Evolutionary conservation across 1,140 invertebrate genomes (phyloP).

Genomic region (Sinonovacula constricta): DNA sequence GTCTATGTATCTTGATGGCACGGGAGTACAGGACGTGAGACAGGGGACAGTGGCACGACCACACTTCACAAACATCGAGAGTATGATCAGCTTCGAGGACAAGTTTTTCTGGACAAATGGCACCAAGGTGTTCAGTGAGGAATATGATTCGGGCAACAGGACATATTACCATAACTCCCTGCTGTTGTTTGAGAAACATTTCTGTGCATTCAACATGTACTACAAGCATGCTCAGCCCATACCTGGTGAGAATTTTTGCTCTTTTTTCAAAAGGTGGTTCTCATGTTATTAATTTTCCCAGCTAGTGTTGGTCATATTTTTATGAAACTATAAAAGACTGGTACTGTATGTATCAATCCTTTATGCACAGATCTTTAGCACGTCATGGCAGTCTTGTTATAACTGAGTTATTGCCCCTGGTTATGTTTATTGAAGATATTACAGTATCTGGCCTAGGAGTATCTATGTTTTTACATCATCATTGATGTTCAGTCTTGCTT

Average conservation of each 20-base stretch:
- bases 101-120: slow-evolving; percentile 91
- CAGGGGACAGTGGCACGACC: slow-evolving; percentile 83
- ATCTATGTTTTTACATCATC: too few relatives aligned
- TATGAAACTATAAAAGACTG: too few relatives aligned
- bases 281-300: too few relatives aligned
- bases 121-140: slow-evolving; percentile 84
- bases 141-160: slow-evolving; percentile 71
- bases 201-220: slow-evolving; percentile 63
- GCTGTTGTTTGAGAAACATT: slow-evolving; percentile 60
- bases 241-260: slow-evolving; percentile 66
- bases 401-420: too few relatives aligned
- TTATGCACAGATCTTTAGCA: too few relatives aligned
- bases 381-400: too few relatives aligned
- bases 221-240: slow-evolving; percentile 67
- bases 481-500: too few relatives aligned
- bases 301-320: too few relatives aligned
- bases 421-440: too few relatives aligned
- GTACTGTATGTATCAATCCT: too few relatives aligned
- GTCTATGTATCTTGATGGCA: slow-evolving; percentile 90
- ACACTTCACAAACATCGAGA: slow-evolving; percentile 58
- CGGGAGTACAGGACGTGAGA: slow-evolving; percentile 85
- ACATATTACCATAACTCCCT: slow-evolving; percentile 86
- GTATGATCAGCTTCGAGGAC: slow-evolving; percentile 69
- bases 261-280: too few relatives aligned
- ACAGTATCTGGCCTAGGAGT: too few relatives aligned